Evolutionary conservation across 1,140 invertebrate genomes (phyloP), one percentile per base, ranked within the genome.

Genomic region (Drosophila neocordata): DNA sequence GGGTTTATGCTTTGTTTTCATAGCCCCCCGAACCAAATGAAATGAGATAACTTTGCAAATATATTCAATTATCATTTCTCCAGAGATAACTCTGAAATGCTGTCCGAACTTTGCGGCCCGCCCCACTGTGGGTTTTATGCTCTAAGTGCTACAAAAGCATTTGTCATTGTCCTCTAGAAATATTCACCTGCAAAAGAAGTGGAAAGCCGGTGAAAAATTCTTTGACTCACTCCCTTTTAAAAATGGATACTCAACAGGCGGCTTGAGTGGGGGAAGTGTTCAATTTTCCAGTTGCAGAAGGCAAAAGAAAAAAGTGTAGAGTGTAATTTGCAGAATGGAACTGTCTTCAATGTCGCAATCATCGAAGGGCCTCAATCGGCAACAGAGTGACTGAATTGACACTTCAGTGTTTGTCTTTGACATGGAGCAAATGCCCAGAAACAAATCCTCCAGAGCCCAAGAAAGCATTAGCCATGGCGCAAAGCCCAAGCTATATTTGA

Each of bases 11-110:
- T 38, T 22, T 58, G 44, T 62, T 65, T 48, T 34, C 56, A 38
- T 38, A 57, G 34, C 20, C 60, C 35, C 20, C 60, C 35, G 44
- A 37, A 56, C 31, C 57, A 61, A 65, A 65, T 73, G 57, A 72
- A 79, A 79, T 76, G 77, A 73, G 77, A 76, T 72, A 79, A 79
- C 77, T 79, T 79, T 79, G 65, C 73, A 73, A 79, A 79, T 76
- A 77, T 79, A 79, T 79, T 79, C 77, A 79, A 79, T 79, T 79
- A 77, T 69, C 48, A 63, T 41, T 34, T 20, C 59, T 34, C 35
- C 31, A 22, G 67, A 63, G 65, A 69, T 69, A 56, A 31, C 64
- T 62, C 44, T 22, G 12, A 15, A 59, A 18, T 60, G 31, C 44
- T 66, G 65, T 59, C 65, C 38, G 38, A 66, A 73, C 58, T 41